Percentiles rank a stretch among this genome's conserved stretches.
Evolutionary conservation across 2,797 vertebrate genomes (phyloP).

Genomic region (Aplochiton taeniatus): DNA sequence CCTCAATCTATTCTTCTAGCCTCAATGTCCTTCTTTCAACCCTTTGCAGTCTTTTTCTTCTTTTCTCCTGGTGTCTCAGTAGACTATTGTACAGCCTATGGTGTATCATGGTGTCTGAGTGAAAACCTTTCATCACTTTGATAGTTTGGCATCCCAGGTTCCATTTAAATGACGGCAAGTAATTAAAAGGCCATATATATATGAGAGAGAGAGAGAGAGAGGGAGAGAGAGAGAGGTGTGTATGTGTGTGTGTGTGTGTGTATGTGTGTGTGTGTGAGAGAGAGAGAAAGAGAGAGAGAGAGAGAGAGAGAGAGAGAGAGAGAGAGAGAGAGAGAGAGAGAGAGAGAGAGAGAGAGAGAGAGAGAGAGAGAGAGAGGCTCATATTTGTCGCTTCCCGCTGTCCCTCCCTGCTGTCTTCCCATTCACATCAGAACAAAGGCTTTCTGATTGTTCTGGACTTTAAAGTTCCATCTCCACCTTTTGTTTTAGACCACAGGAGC

Average conservation of each 20-base stretch:
- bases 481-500: neutral
- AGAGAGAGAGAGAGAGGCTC: neutral
- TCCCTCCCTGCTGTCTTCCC: slow-evolving; percentile 5
- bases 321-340: neutral
- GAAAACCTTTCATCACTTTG: slow-evolving; percentile 8
- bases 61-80: neutral
- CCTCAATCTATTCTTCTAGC: neutral
- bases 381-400: neutral
- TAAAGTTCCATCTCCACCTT: neutral
- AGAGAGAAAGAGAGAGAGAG: neutral
- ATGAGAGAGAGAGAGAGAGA: neutral
- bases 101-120: neutral
- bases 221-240: neutral
- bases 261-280: too few relatives aligned
- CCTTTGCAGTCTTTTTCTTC: neutral
- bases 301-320: slow-evolving; percentile 8
- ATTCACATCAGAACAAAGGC: neutral
- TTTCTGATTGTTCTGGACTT: neutral
- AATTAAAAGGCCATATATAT: slow-evolving; percentile 27
- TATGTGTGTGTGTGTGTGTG: too few relatives aligned
- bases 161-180: slow-evolving; percentile 11
- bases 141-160: slow-evolving; percentile 14
- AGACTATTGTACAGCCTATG: neutral
- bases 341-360: slow-evolving; percentile 3
- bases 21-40: too few relatives aligned